These are phyloP conservation scores for Tragulus kanchil DNA, from an alignment of 2,113 vertebrate species.

Conservation along the genomic window DNA sequence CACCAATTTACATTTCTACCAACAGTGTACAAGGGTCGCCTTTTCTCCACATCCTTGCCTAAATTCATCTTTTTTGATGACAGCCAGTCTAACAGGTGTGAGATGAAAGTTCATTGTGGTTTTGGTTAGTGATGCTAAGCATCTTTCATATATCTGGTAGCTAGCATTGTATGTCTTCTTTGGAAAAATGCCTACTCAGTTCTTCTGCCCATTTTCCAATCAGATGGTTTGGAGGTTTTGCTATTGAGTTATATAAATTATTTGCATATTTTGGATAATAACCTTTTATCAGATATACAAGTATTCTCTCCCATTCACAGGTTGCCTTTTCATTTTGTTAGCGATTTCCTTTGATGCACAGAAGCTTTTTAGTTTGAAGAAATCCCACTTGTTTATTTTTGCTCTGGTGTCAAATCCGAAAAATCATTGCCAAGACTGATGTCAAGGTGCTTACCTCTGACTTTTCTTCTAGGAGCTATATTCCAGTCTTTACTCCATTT, in stretches of 20 bases:
- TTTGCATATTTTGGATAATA: background rate
- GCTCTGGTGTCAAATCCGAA: background rate
- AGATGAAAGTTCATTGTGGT: background rate
- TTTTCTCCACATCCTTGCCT: background rate
- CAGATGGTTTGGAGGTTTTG: background rate
- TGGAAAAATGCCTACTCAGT: background rate
- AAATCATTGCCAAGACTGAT: background rate
- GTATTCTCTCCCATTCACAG: background rate
- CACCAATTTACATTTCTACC: background rate
- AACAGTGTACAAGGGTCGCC: background rate
- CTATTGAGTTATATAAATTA: background rate
- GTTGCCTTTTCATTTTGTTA: background rate
- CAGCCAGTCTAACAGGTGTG: background rate
- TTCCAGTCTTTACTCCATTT: background rate
- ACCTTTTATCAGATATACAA: background rate
- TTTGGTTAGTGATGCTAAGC: background rate
- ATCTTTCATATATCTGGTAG: background rate
- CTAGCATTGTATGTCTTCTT: background rate
- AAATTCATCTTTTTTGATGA: background rate
- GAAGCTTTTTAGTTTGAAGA: background rate
- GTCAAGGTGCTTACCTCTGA: background rate
- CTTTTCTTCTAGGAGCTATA: background rate
- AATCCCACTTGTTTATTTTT: constrained; percentile 16
- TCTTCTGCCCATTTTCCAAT: background rate
- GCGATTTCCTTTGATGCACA: background rate